Evolutionary conservation across 1,140 invertebrate genomes (phyloP), one percentile per base, ranked within the genome.

Genomic region (Zaprionus davidi): DNA sequence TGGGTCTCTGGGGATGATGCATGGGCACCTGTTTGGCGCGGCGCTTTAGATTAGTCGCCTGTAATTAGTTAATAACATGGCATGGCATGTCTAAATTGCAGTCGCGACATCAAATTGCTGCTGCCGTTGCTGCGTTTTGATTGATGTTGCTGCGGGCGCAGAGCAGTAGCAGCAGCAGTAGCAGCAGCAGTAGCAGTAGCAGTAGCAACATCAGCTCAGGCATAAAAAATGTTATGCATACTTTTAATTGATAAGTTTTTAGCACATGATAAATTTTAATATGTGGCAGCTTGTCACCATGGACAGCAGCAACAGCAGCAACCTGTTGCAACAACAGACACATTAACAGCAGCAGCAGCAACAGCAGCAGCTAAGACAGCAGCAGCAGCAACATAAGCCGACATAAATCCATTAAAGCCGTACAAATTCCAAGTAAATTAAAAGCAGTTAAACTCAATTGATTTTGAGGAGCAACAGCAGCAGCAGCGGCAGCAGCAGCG

Each of bases 51-150:
- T 92, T 92, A 92, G 91, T 91, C 87, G 82, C 84, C 87, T 87
- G 91, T 92, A 92, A 92, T 92, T 92, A 92, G 91, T 92, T 92
- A 92, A 92, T 92, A 92, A 92, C 91, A 92, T 91, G 91, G 91
- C 91, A 91, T 79, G 90, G 90, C 84, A 87, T 91, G 91, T 90
- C 87, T 91, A 92, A 92, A 92, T 88, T 85, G 86, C 77, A 82
- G 78, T 74, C 82, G 77, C 74, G 75, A 82, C 81, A 91, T 76
- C 73, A 78, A 86, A 85, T 90, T 88, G 85, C 75, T 66, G 81
- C 79, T 70, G 46, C 58, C 41, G 24, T 44, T 36, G 46, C 46
- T 73, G 73, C 85, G 80, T 79, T 88, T 81, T 88, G 83, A 87
- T 88, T 87, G 83, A 88, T 88, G 84, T 90, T 80, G 84, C 84